Evolutionary conservation across 2,113 vertebrate genomes (phyloP).

Genomic region (Pungitius pungitius): DNA sequence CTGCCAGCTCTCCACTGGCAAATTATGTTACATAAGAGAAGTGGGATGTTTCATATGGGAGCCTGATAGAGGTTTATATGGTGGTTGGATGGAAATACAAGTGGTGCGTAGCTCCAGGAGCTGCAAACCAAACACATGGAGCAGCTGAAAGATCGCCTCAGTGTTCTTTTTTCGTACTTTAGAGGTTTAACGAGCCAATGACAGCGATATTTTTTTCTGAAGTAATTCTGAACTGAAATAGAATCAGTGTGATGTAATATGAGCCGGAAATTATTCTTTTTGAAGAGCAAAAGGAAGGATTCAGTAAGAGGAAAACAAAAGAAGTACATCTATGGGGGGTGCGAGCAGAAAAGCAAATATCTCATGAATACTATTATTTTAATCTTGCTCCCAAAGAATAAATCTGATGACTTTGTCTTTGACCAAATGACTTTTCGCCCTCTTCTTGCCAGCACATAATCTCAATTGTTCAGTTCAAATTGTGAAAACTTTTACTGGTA

Average conservation of each 20-base stretch:
- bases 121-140: constrained; percentile 25
- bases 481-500: constrained; percentile 19
- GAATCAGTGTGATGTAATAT: not conserved
- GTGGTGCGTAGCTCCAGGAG: constrained; percentile 38
- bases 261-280: constrained; percentile 11
- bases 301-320: constrained; percentile 6
- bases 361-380: constrained; percentile 62
- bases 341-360: constrained; percentile 30
- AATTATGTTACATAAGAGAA: constrained; percentile 72
- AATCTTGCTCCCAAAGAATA: constrained; percentile 38
- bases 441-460: constrained; percentile 23
- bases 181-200: constrained; percentile 11
- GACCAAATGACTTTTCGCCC: constrained; percentile 14
- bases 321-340: not conserved
- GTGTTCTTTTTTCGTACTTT: constrained; percentile 24
- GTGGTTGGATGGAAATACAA: constrained; percentile 52
- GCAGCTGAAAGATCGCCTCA: constrained; percentile 5
- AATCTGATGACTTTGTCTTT: constrained; percentile 34
- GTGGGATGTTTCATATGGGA: constrained; percentile 68
- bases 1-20: constrained; percentile 57
- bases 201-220: not conserved
- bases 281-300: constrained; percentile 27
- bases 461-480: constrained; percentile 33
- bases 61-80: constrained; percentile 54
- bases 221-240: not conserved